A percentile compares a stretch with the other conserved stretches of the same genome.
phyloP scores from a whole-genome alignment of 2,113 vertebrate genomes.

The Gymnorhina tibicen region DNA sequence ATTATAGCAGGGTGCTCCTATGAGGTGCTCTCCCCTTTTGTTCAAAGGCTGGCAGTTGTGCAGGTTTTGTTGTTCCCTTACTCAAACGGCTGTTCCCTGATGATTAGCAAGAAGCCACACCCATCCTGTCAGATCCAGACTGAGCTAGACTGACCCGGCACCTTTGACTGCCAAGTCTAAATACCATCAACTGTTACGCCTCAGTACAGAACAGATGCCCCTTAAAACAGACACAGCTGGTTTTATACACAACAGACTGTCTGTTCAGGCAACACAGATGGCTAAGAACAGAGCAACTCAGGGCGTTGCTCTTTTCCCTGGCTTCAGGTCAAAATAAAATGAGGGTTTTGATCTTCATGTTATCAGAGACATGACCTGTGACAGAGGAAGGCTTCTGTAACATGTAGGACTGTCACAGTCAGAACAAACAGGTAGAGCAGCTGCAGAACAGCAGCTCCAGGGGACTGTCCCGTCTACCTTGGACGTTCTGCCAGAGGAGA shows the following conservation, averaged over 20 bases:
- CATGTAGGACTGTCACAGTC: rapidly evolving
- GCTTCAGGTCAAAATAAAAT: background rate
- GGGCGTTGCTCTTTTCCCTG: background rate
- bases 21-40: background rate
- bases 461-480: background rate
- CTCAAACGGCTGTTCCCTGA: background rate
- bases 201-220: background rate
- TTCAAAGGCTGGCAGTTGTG: background rate
- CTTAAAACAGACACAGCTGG: constrained; percentile 8
- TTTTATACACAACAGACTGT: background rate
- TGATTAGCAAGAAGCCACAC: background rate
- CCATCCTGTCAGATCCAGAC: background rate
- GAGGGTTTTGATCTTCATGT: background rate
- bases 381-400: background rate
- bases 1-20: background rate
- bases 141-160: background rate
- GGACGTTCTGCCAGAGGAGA: background rate
- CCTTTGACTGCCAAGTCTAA: background rate
- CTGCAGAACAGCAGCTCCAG: rapidly evolving
- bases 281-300: background rate
- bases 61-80: background rate
- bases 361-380: background rate
- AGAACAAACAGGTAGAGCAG: background rate
- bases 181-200: background rate
- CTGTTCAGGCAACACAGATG: background rate